Conservation (phyloP, 2,888 invertebrate genomes). For the Nycteola revayana region DNA sequence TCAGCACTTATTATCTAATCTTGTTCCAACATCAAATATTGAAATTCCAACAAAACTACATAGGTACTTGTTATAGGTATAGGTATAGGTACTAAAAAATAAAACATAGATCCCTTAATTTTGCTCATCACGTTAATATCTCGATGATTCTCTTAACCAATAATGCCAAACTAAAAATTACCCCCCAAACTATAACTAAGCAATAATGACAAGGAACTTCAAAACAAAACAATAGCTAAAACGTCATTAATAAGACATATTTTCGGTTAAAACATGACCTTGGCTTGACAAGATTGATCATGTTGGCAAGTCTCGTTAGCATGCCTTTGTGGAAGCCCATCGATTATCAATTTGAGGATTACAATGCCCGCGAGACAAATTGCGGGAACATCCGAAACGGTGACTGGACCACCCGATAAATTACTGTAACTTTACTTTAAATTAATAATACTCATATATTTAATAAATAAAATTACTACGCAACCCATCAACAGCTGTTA, state of each 20-base stretch:
- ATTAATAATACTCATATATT: slow-evolving; percentile 13
- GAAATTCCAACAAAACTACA: neutral
- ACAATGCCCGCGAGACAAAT: slow-evolving; percentile 54
- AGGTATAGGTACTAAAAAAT: too few species aligned
- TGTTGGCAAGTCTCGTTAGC: slow-evolving; percentile 48
- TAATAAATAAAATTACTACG: too few species aligned
- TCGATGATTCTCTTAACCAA: too few species aligned
- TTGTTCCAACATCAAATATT: too few species aligned
- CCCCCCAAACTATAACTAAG: too few species aligned
- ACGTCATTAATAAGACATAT: slow-evolving; percentile 32
- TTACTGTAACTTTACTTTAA: slow-evolving; percentile 31
- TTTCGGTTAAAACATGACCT: slow-evolving; percentile 40
- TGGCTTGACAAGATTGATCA: slow-evolving; percentile 57
- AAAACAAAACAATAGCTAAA: slow-evolving; percentile 18
- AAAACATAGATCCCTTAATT: too few species aligned
- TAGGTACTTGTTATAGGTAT: too few species aligned
- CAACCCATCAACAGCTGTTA: too few species aligned
- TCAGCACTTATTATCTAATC: too few species aligned
- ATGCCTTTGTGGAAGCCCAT: slow-evolving; percentile 51
- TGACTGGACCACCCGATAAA: slow-evolving; percentile 32
- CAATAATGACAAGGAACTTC: too few species aligned
- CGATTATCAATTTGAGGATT: slow-evolving; percentile 64
- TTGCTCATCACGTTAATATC: too few species aligned
- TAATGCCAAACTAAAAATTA: too few species aligned
- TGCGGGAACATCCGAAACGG: slow-evolving; percentile 39